phyloP scores from a whole-genome alignment of 2,797 vertebrate species.

The Hylomyscus alleni region DNA sequence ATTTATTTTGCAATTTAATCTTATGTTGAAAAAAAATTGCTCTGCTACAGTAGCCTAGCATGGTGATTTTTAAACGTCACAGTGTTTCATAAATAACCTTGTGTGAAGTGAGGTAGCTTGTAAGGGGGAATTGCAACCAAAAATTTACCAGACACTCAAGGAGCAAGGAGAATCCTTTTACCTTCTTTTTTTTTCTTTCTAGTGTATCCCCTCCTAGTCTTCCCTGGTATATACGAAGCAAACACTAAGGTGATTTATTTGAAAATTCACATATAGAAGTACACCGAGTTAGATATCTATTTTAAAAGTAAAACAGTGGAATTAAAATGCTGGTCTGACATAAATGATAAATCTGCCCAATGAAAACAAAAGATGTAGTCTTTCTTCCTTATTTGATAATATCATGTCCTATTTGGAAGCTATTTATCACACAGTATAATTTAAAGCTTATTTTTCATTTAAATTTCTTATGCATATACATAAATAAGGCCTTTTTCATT shows the following conservation, averaged over 20 bases:
- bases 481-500: slow-evolving; percentile 62
- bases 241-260: slow-evolving; percentile 68
- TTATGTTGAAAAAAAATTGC: slow-evolving; percentile 92
- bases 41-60: slow-evolving; percentile 88
- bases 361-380: slow-evolving; percentile 36
- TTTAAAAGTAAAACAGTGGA: slow-evolving; percentile 61
- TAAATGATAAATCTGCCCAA: slow-evolving; percentile 29
- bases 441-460: slow-evolving; percentile 51
- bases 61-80: slow-evolving; percentile 97
- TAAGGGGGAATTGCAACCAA: slow-evolving; percentile 83
- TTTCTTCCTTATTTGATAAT: slow-evolving; percentile 32
- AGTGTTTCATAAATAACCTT: slow-evolving; percentile 90
- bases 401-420: slow-evolving; percentile 14
- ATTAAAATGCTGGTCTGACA: slow-evolving; percentile 65
- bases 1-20: slow-evolving; percentile 98
- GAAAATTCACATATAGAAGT: slow-evolving; percentile 39
- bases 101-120: slow-evolving; percentile 87
- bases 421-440: slow-evolving; percentile 6
- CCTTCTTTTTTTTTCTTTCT: neutral
- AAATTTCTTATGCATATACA: neutral
- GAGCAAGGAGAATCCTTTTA: slow-evolving; percentile 72
- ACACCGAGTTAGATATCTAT: neutral
- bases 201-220: slow-evolving; percentile 70
- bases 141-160: slow-evolving; percentile 78
- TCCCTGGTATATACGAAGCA: slow-evolving; percentile 63